Conservation (phyloP, 2,113 vertebrate species). For the Tragelaphus strepsiceros region DNA sequence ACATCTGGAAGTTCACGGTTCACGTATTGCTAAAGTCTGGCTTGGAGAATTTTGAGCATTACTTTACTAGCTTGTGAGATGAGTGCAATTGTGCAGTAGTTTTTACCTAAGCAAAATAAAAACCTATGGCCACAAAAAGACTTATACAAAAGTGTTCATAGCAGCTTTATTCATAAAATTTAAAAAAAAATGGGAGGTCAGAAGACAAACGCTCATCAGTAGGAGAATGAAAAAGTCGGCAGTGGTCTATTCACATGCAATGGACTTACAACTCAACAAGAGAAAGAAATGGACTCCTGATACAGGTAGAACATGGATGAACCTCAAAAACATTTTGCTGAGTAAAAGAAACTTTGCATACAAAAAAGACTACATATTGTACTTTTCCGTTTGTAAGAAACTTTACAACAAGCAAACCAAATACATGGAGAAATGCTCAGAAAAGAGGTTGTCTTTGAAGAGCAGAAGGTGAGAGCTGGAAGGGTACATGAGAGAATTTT, state of each 20-base stretch:
- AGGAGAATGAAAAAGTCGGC: not conserved
- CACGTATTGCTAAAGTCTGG: no score
- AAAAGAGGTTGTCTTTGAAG: not conserved
- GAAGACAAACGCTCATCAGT: not conserved
- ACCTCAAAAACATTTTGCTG: not conserved
- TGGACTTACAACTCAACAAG: not conserved
- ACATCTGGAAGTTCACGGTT: no score
- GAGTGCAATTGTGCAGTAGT: no score
- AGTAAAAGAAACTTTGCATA: not conserved
- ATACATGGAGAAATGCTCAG: not conserved
- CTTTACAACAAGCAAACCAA: not conserved
- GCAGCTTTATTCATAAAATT: not conserved
- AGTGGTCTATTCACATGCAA: not conserved
- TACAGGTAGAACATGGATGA: not conserved
- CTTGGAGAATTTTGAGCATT: no score
- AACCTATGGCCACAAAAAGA: not conserved
- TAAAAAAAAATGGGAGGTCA: not conserved
- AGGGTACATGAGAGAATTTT: not conserved
- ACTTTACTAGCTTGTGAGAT: no score
- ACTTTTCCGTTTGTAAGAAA: not conserved
- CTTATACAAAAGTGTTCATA: not conserved
- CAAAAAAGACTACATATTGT: not conserved
- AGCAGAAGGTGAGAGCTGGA: not conserved
- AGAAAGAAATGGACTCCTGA: not conserved
- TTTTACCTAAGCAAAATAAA: not conserved